Conservation (phyloP, 2,888 invertebrate genomes). For the Acronicta psi region DNA sequence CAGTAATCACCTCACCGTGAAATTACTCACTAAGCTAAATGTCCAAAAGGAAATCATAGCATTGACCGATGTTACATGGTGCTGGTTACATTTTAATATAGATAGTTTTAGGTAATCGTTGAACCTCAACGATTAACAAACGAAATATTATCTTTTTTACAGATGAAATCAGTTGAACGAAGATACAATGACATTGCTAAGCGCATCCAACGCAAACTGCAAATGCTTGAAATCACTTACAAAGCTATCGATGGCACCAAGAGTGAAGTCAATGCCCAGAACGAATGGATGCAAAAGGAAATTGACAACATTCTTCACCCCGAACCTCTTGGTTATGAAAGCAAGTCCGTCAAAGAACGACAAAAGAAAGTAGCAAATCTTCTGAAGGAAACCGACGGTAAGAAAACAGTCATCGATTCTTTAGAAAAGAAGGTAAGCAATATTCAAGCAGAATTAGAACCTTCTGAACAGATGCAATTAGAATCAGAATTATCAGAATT, state of each 20-base stretch:
- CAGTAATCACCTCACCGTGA: slow-evolving; percentile 21
- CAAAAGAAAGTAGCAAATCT: slow-evolving; percentile 92
- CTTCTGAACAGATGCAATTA: slow-evolving; percentile 94
- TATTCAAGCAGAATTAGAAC: slow-evolving; percentile 95
- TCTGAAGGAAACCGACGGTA: slow-evolving; percentile 95
- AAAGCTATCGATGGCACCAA: slow-evolving; percentile 95
- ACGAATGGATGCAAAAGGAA: slow-evolving; percentile 94
- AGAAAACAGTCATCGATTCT: slow-evolving; percentile 94
- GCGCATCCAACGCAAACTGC: slow-evolving; percentile 94
- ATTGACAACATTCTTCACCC: slow-evolving; percentile 91
- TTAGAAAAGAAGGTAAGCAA: slow-evolving; percentile 95
- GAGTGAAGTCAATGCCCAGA: slow-evolving; percentile 93
- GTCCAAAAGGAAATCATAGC: slow-evolving; percentile 23
- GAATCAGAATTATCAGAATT: slow-evolving; percentile 92
- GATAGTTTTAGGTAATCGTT: background rate
- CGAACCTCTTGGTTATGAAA: slow-evolving; percentile 93
- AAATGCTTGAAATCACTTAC: slow-evolving; percentile 94
- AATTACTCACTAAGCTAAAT: slow-evolving; percentile 24
- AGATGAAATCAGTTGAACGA: slow-evolving; percentile 95
- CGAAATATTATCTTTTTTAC: slow-evolving; percentile 54
- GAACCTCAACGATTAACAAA: background rate
- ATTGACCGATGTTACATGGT: background rate
- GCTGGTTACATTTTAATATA: slow-evolving; percentile 1
- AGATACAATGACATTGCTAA: slow-evolving; percentile 95
- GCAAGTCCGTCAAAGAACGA: slow-evolving; percentile 93